Conservation (phyloP, 2,888 invertebrate species). For the Subacronicta megacephala region DNA sequence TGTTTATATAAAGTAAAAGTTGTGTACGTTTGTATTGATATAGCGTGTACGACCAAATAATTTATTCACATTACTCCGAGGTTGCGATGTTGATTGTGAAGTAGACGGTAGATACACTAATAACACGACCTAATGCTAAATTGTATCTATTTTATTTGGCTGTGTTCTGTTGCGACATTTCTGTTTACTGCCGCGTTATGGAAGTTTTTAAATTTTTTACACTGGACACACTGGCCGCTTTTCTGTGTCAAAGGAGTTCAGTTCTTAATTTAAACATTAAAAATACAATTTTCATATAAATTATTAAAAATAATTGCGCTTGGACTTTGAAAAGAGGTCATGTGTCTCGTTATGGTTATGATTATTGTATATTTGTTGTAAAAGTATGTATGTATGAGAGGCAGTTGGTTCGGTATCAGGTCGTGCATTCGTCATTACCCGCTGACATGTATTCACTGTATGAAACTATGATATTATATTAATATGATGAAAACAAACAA, state of each 20-base stretch:
- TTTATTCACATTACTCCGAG: slow-evolving; percentile 63
- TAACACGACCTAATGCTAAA: slow-evolving; percentile 67
- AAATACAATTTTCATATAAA: not conserved
- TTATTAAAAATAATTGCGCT: not conserved
- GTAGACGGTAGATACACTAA: slow-evolving; percentile 70
- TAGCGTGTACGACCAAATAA: slow-evolving; percentile 80
- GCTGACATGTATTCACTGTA: slow-evolving; percentile 84
- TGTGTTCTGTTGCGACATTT: slow-evolving; percentile 70
- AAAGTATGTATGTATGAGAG: slow-evolving; percentile 52
- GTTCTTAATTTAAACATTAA: slow-evolving; percentile 25
- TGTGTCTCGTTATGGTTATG: slow-evolving; percentile 21
- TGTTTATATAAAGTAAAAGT: slow-evolving; percentile 74
- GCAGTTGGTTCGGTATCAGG: slow-evolving; percentile 65
- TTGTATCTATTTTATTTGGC: slow-evolving; percentile 63
- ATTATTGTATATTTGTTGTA: slow-evolving; percentile 43
- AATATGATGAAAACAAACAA: slow-evolving; percentile 85
- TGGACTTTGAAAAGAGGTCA: slow-evolving; percentile 35
- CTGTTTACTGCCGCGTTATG: slow-evolving; percentile 54
- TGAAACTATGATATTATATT: slow-evolving; percentile 86
- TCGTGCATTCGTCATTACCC: slow-evolving; percentile 83
- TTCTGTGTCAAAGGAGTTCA: slow-evolving; percentile 30
- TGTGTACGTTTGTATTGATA: slow-evolving; percentile 77
- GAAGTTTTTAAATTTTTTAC: slow-evolving; percentile 52
- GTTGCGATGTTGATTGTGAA: slow-evolving; percentile 61
- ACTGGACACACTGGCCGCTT: slow-evolving; percentile 59